Evolutionary conservation across 2,888 invertebrate genomes (phyloP).

Genomic region (Julus scanicus): DNA sequence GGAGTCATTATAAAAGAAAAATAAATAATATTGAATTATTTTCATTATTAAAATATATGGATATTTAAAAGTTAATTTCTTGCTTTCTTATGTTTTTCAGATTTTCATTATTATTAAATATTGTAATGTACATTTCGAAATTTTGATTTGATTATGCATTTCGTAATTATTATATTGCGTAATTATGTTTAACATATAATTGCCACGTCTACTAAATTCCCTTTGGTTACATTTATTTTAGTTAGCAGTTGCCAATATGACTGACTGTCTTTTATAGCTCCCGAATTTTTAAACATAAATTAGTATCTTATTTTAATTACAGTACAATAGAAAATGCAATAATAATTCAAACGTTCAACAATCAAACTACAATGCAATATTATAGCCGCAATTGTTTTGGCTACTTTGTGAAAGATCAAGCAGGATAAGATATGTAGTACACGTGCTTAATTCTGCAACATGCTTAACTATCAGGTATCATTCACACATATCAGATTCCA

Average conservation of each 20-base stretch:
- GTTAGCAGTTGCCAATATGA: background rate
- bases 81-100: no score
- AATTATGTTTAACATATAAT: no score
- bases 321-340: background rate
- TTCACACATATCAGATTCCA: background rate
- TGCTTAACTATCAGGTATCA: background rate
- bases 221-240: background rate
- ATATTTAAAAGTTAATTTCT: no score
- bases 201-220: no score
- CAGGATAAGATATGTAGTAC: background rate
- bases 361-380: background rate
- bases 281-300: background rate
- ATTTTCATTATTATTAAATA: no score
- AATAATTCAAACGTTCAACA: conserved; percentile 11
- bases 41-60: no score
- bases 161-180: no score
- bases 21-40: no score
- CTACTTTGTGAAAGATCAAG: background rate
- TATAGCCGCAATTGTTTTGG: background rate
- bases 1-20: no score
- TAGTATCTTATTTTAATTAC: background rate
- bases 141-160: no score
- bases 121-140: no score
- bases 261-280: background rate
- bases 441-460: background rate